Base-by-base conservation (phyloP, 2,113 vertebrate genomes). In the Cebus imitator region DNA sequence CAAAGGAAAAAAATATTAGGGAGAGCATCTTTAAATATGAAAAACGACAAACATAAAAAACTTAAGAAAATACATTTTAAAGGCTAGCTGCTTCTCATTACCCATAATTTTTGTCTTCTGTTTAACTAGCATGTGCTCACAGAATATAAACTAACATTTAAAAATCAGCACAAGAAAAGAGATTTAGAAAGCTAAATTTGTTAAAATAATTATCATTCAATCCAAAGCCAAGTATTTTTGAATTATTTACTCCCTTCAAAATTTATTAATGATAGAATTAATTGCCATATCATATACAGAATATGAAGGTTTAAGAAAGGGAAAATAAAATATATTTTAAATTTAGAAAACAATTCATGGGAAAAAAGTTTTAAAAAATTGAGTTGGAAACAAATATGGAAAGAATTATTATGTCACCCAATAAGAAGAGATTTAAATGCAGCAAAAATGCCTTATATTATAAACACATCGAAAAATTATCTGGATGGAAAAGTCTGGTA, bases 21-120 rank as follows among this genome's bases (percentile, higher is more conserved):
- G 25, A 81, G 57, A 84, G 11, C 3, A 11, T 12, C 35, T 81
- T 80, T 80, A 94, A 86, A 81, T 45, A 87, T 10, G 11, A 80
- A 86, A 78, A 96, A 66, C 13, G 48, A 85, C 20, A 79, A 68
- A 76, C 30, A 85, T 21, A 87, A 37, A 84, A 96, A 73, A 90
- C 27, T 78, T 84, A 58, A 58, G 50, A 92, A 96, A 90, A 85
- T 23, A 43, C 18, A 76, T 78, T 96, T 68, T 75, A 94, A 91
- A 87, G 27, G 25, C n/a, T 68, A 72, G 23, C 32, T 88, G 72
- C 12, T 72, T 13, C 18, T 87, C 61, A 73, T 72, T 57, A 83
- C 6, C 1, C 14, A 66, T 66, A 66, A 82, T 61, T 94, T 90
- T 73, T 78, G 25, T 79, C 35, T 95, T 21, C 8, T 80, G 43